Conservation (phyloP, 35 echinoderm and acorn worm species). For the Hemicentrotus pulcherrimus region DNA sequence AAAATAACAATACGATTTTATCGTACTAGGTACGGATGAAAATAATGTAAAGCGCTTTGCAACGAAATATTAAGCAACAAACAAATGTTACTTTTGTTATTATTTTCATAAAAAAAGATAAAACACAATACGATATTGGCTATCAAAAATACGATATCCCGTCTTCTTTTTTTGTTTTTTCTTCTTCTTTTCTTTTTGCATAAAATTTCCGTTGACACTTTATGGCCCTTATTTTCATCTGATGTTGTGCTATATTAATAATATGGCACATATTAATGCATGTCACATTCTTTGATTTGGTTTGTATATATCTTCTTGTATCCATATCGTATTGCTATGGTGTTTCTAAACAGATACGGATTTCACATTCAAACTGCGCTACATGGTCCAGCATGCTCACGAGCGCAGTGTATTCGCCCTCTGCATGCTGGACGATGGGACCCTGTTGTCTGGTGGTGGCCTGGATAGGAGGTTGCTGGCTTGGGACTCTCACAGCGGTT, state of each 20-base stretch:
- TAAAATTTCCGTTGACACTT: background rate
- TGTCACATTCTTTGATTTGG: background rate
- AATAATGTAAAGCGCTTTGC: no score
- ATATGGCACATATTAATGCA: no score
- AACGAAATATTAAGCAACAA: no score
- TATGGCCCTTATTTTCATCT: background rate
- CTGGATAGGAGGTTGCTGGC: conserved; percentile 81
- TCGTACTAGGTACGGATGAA: no score
- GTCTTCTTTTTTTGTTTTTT: no score
- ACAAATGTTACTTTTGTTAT: no score
- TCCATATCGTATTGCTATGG: background rate
- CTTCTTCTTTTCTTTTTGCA: no score
- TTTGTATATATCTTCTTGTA: background rate
- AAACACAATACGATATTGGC: no score
- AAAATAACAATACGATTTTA: no score
- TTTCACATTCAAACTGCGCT: conserved; percentile 61
- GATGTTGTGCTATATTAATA: no score
- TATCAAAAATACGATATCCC: no score
- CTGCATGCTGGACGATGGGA: conserved; percentile 88
- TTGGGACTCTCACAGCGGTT: conserved; percentile 87
- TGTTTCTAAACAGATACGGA: conserved; percentile 61
- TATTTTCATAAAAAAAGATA: no score
- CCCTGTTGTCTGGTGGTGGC: conserved; percentile 81
- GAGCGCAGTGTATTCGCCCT: conserved; percentile 80
- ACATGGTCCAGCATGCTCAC: conserved; percentile 86